Conservation (phyloP, 2,888 invertebrate genomes). For the Dynastes maya region DNA sequence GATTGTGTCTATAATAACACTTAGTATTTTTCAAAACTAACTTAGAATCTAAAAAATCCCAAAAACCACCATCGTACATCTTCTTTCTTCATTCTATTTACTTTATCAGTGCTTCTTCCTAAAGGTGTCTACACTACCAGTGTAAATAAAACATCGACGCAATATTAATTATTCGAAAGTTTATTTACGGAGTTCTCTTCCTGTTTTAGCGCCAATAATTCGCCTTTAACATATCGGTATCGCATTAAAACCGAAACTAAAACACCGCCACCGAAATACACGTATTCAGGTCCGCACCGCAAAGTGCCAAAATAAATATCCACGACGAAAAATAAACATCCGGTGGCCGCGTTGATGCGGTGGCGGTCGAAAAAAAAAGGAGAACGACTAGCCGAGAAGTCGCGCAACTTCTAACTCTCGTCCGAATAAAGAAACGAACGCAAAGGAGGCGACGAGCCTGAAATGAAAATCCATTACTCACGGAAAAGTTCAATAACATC, state of each 20-base stretch:
- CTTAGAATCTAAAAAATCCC: not conserved
- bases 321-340: slow-evolving; percentile 44
- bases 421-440: not conserved
- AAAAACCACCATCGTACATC: not conserved
- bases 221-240: slow-evolving; percentile 25
- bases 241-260: slow-evolving; percentile 12
- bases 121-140: not conserved
- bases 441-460: not conserved
- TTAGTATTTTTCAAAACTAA: too few species aligned
- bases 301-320: slow-evolving; percentile 46
- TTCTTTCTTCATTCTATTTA: not conserved
- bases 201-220: slow-evolving; percentile 29
- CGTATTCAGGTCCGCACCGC: not conserved
- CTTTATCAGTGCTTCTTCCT: not conserved
- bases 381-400: slow-evolving; percentile 13
- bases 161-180: slow-evolving; percentile 12
- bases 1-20: too few species aligned
- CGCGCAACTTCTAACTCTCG: not conserved
- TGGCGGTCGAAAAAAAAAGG: slow-evolving; percentile 2
- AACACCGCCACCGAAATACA: slow-evolving; percentile 22
- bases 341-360: slow-evolving; percentile 35
- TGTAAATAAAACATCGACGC: slow-evolving; percentile 24
- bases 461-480: slow-evolving; percentile 44
- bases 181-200: slow-evolving; percentile 21
- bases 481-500: slow-evolving; percentile 48